phyloP scores from a whole-genome alignment of 2,888 invertebrate genomes.

The Seira sanloemensis region DNA sequence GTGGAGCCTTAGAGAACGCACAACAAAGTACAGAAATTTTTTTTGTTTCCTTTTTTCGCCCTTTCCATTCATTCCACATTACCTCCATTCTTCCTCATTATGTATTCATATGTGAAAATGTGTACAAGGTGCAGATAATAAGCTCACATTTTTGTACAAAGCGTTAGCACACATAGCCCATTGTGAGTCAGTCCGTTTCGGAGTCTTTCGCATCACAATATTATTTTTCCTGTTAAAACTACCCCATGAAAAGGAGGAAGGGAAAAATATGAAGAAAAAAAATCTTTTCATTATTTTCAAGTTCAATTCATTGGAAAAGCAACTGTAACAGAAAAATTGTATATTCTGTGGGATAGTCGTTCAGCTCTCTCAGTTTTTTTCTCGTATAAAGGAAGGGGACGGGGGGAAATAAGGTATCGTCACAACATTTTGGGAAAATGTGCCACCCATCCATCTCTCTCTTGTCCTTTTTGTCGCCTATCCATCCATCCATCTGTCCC shows the following conservation, averaged over 20 bases:
- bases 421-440: constrained; percentile 61
- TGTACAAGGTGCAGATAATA: constrained; percentile 25
- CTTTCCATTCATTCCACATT: not conserved
- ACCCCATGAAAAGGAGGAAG: too few relatives aligned
- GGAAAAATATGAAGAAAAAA: constrained; percentile 18
- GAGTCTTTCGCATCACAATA: not conserved
- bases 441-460: constrained; percentile 53
- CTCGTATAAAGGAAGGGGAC: not conserved
- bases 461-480: constrained; percentile 40
- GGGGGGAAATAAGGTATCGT: constrained; percentile 42
- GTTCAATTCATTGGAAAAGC: constrained; percentile 54
- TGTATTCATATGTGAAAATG: constrained; percentile 28
- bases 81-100: constrained; percentile 27
- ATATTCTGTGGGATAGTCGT: not conserved
- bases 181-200: constrained; percentile 26
- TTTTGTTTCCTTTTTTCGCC: not conserved
- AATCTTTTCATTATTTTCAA: constrained; percentile 31
- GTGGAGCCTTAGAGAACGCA: not conserved
- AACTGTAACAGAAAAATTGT: constrained; percentile 37
- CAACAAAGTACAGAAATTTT: constrained; percentile 16
- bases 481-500: constrained; percentile 56
- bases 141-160: constrained; percentile 55
- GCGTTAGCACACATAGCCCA: not conserved
- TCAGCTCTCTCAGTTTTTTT: not conserved
- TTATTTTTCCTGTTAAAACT: constrained; percentile 7